A percentile compares a stretch with the other conserved stretches of the same genome.
Conservation (phyloP, 2,113 vertebrate genomes). For the Fukomys damarensis region DNA sequence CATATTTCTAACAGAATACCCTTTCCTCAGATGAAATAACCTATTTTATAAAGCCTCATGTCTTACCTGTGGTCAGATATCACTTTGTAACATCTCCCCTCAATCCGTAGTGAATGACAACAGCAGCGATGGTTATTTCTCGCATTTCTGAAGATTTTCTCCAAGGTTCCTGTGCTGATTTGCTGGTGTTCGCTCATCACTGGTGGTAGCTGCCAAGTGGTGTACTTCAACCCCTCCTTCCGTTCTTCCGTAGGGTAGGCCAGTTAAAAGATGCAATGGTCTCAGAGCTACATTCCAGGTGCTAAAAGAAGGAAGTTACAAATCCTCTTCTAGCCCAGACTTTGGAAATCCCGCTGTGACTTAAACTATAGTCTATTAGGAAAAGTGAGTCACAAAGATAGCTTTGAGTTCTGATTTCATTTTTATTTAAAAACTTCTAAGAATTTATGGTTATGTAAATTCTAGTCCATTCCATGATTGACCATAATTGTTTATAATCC, state of each 20-base stretch:
- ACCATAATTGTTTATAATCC: background rate
- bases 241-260: background rate
- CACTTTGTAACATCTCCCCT: background rate
- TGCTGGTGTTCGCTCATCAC: background rate
- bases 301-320: background rate
- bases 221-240: background rate
- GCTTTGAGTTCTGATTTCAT: background rate
- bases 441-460: background rate
- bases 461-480: background rate
- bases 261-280: background rate
- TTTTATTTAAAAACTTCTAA: background rate
- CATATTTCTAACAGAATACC: background rate
- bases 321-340: background rate
- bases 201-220: background rate
- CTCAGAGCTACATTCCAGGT: background rate
- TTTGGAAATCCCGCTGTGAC: background rate
- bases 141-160: background rate
- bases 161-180: background rate
- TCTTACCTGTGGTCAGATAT: background rate
- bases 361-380: background rate
- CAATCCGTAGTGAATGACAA: background rate
- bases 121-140: background rate
- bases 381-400: background rate
- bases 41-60: background rate
- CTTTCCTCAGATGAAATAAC: background rate